Base-by-base conservation (phyloP, 2,888 invertebrate genomes). In the Pherbina coryleti region DNA sequence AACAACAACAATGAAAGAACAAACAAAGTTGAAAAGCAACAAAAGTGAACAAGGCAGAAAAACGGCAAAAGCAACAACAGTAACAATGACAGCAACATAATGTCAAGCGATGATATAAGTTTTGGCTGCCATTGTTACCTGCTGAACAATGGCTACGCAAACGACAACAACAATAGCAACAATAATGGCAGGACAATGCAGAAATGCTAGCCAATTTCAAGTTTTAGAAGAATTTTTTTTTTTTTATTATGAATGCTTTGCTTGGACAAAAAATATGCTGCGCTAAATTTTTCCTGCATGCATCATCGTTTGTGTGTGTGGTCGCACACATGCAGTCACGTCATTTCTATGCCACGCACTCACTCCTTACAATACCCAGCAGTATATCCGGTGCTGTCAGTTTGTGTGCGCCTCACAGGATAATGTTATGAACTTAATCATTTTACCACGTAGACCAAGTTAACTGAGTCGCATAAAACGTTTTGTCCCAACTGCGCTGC, bases 391-490 rank as follows among this genome's bases (percentile, higher is more conserved):
- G 53, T 19, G 31, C 4, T 57, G 72, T 53, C n/a, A 14, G 25
- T 57, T 5, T 72, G 57, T 57, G 37, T 37, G 31, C 8, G 72
- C 31, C 25, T 37, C 34, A 31, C 66, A 31, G 62, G 19, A 75
- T 71, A 73, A 76, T 76, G 72, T 51, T 53, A 69, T 70, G 70
- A 78, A 78, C 78, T 78, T 76, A 55, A 76, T 70, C 70, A 70
- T 78, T 78, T 78, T 78, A 53, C 78, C 74, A 78, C 75, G 72
- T 77, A 72, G 64, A 64, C 71, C 53, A 66, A 77, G 62, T 77
- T 77, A 67, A 77, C 77, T 72, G 69, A 76, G 60, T 76, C 76
- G 70, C 76, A 76, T 77, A 72, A 77, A 77, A 69, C 74, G 77
- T 66, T 74, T 74, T 74, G 62, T 64, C 19, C 71, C 34, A 25